Evolutionary conservation across 2,113 vertebrate genomes (phyloP), one percentile per base, ranked within the genome.

Genomic region (Silurus glanis): DNA sequence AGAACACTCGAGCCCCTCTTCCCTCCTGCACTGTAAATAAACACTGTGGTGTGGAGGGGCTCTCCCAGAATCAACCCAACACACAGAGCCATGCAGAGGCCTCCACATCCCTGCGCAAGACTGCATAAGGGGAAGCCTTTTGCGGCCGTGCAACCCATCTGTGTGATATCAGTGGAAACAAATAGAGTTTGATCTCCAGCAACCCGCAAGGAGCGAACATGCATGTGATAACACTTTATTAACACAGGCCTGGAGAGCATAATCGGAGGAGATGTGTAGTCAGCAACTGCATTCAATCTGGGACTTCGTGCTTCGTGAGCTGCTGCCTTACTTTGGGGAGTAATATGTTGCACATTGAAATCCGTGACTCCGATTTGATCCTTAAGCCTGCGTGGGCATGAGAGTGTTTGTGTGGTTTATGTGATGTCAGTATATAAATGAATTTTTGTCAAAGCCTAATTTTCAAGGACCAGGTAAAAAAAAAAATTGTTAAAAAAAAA

Each of bases 1-100:
- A 89, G 88, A 90, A 89, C 88, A 82, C 88, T 89, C 89, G 85
- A 89, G 86, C 84, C 86, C 89, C 86, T 89, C 87, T 90, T 87
- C 56, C 74, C 78, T 89, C 82, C 81, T 79, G 80, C 80, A 88
- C 86, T 91, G 89, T 91, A 93, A 93, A 92, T 93, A 92, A 93
- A 93, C 91, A 83, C 49, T 66, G 91, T 84, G 80, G 83, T 85
- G 88, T 51, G 69, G 69, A 85, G 78, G 80, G 88, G 85, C 85
- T 84, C 80, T 89, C 88, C 83, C 72, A 78, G 83, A 85, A 87
- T 85, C 85, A 85, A 87, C 47, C 79, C 79, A 47, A 79, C 79
- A 51, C 88, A 64, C 45, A 66, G 80, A 75, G 55, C 71, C 66
- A 51, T 74, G 67, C 47, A 9, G 79, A 84, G 72, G 55, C 78